These are phyloP conservation scores for Pteronura brasiliensis DNA, from an alignment of 2,113 vertebrate genomes.

Conservation along the genomic window DNA sequence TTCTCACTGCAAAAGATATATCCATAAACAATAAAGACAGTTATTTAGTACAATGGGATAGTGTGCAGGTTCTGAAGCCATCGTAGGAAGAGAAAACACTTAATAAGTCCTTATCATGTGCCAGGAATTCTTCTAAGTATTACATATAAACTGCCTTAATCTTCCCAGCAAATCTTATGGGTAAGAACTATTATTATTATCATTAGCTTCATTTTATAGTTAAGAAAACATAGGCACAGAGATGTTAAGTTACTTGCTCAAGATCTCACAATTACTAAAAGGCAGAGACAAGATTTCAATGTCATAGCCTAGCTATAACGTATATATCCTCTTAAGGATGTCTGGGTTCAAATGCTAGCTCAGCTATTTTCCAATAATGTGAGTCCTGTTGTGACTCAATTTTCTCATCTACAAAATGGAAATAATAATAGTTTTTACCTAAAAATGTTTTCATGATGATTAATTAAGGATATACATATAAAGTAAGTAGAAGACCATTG, in stretches of 20 bases:
- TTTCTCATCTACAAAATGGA: neutral
- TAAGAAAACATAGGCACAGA: neutral
- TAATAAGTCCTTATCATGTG: neutral
- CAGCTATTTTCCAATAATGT: neutral
- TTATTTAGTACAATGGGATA: neutral
- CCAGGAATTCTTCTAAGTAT: slow-evolving; percentile 10
- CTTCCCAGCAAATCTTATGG: neutral
- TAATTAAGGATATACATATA: neutral
- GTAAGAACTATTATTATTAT: neutral
- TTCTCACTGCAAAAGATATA: neutral
- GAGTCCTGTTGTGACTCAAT: neutral
- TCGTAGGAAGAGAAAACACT: neutral
- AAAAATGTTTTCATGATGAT: neutral
- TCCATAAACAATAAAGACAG: neutral
- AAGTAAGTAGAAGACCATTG: neutral
- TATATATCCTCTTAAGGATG: neutral
- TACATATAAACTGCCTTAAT: slow-evolving; percentile 20
- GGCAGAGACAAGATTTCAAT: slow-evolving; percentile 6
- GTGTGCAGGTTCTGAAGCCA: neutral
- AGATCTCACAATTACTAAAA: neutral
- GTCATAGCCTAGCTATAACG: neutral
- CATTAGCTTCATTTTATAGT: slow-evolving; percentile 27
- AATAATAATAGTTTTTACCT: neutral
- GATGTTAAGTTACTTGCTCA: neutral
- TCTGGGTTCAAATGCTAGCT: neutral